phyloP scores from a whole-genome alignment of 2,113 vertebrate species.

The Myxocyprinus asiaticus region DNA sequence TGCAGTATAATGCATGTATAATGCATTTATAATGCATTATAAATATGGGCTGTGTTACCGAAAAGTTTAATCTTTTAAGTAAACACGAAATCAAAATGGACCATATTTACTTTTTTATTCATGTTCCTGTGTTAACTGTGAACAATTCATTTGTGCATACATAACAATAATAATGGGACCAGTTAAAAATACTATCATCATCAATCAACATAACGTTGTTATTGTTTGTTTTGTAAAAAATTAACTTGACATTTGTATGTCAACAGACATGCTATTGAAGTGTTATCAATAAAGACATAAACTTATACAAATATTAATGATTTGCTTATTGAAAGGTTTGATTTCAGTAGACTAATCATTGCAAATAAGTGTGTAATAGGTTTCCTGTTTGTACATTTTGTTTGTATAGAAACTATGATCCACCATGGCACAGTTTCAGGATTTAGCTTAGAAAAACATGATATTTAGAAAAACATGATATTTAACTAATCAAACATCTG shows the following conservation, averaged over 20 bases:
- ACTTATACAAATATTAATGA: not conserved
- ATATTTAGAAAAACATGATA: not conserved
- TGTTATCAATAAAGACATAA: not conserved
- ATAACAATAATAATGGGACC: too few species aligned
- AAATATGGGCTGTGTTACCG: too few species aligned
- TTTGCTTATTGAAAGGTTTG: not conserved
- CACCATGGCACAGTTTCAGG: not conserved
- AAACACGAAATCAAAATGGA: too few species aligned
- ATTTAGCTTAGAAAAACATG: not conserved
- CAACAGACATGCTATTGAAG: not conserved
- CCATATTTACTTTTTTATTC: too few species aligned
- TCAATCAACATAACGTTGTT: too few species aligned
- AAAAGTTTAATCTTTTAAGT: too few species aligned
- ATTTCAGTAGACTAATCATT: not conserved
- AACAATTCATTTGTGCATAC: too few species aligned
- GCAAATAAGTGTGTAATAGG: not conserved
- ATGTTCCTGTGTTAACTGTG: too few species aligned
- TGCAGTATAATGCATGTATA: too few species aligned
- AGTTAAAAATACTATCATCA: too few species aligned
- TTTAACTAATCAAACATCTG: not conserved
- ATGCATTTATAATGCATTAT: too few species aligned
- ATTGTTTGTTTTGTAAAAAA: too few species aligned
- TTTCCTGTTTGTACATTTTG: not conserved
- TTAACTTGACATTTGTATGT: not conserved
- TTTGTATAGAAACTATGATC: not conserved